These are phyloP conservation scores for Mesorhabditis belari DNA, from an alignment of 2,888 invertebrate genomes.

Conservation along the genomic window DNA sequence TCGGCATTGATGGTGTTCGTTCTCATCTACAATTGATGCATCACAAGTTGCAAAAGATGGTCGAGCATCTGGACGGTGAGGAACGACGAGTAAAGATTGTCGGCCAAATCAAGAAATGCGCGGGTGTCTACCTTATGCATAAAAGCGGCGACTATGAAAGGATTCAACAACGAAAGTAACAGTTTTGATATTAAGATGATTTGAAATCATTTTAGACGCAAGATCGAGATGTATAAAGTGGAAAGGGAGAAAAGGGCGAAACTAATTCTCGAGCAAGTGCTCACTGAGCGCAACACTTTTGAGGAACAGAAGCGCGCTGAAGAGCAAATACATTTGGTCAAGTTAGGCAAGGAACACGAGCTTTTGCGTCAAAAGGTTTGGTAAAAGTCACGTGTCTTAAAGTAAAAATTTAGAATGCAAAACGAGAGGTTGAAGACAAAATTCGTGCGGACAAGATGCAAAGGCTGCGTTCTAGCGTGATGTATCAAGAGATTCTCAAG, in stretches of 20 bases:
- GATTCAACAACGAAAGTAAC: conserved; percentile 68
- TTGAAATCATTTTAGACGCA: neutral
- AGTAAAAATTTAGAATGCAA: conserved; percentile 23
- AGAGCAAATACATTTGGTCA: conserved; percentile 44
- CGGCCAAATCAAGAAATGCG: conserved; percentile 15
- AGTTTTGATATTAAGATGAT: neutral
- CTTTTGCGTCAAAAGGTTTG: conserved; percentile 25
- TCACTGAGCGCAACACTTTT: conserved; percentile 30
- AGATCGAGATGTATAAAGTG: neutral
- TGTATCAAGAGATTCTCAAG: conserved; percentile 43
- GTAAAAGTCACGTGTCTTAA: neutral
- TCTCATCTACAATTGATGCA: conserved; percentile 43
- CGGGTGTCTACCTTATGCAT: conserved; percentile 44
- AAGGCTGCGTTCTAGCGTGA: conserved; percentile 32
- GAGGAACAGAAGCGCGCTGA: conserved; percentile 47
- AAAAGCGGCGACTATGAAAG: conserved; percentile 59
- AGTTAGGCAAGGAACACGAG: conserved; percentile 44
- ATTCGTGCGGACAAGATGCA: conserved; percentile 39
- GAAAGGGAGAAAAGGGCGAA: neutral
- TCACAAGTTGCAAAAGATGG: conserved; percentile 31
- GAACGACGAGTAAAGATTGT: conserved; percentile 21
- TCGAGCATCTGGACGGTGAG: conserved; percentile 31
- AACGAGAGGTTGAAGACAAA: conserved; percentile 37
- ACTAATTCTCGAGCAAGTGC: conserved; percentile 45
- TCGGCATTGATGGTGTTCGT: conserved; percentile 41